A percentile compares a stretch with the other conserved stretches of the same genome.
Conservation (phyloP, 2,797 vertebrate genomes). For the Protonibea diacanthus region DNA sequence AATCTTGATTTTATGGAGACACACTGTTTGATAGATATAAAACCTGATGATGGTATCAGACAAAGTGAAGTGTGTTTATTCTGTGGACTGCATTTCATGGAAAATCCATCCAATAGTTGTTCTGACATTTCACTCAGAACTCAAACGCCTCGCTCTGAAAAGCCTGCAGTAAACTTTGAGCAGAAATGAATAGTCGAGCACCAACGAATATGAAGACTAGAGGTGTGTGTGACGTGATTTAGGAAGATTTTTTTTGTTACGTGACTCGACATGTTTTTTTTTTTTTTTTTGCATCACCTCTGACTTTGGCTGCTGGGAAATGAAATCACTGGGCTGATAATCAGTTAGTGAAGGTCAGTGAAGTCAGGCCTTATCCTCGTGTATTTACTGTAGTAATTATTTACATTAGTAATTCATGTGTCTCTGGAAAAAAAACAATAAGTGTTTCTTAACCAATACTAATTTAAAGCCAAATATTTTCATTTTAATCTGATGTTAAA, state of each 20-base stretch:
- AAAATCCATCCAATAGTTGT: too few relatives aligned
- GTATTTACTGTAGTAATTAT: neutral
- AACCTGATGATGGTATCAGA: too few relatives aligned
- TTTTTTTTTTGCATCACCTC: neutral
- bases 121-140: too few relatives aligned
- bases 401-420: neutral
- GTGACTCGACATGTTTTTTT: too few relatives aligned
- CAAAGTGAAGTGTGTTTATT: too few relatives aligned
- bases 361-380: neutral
- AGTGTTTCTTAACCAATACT: neutral
- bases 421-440: neutral
- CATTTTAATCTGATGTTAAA: too few relatives aligned
- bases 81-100: too few relatives aligned
- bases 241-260: too few relatives aligned
- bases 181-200: neutral
- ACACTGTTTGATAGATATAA: too few relatives aligned
- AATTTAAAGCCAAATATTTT: neutral
- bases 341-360: conserved; percentile 33
- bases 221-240: neutral
- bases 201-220: neutral
- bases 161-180: too few relatives aligned
- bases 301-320: conserved; percentile 18
- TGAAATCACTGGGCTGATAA: neutral
- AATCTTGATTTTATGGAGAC: too few relatives aligned
- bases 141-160: too few relatives aligned